These are phyloP conservation scores for Erythrolamprus reginae DNA, from an alignment of 2,113 vertebrate genomes.

Conservation along the genomic window DNA sequence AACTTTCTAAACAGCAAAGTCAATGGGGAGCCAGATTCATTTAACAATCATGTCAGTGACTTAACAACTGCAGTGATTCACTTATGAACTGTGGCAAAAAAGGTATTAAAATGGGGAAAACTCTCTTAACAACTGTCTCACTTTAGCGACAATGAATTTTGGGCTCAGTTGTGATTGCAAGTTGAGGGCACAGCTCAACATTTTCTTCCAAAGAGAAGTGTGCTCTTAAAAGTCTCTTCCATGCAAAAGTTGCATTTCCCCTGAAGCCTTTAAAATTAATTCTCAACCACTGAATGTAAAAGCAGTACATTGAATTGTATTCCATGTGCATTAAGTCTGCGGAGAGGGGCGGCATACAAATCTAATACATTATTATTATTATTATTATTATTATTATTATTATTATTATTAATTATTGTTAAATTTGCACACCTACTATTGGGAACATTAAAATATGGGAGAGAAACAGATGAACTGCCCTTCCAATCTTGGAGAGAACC, in stretches of 20 bases:
- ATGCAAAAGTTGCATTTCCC: not conserved
- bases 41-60: not conserved
- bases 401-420: too few relatives aligned
- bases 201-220: not conserved
- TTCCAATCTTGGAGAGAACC: not conserved
- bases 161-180: not conserved
- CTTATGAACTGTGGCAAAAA: not conserved
- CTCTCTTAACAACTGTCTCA: not conserved
- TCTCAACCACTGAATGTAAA: not conserved
- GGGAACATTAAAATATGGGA: not conserved
- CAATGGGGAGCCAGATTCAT: not conserved
- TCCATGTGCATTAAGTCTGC: not conserved
- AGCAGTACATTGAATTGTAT: not conserved
- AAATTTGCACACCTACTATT: not conserved
- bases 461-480: not conserved
- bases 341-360: too few relatives aligned
- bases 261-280: not conserved
- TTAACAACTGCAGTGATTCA: not conserved
- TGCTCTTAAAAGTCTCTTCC: not conserved
- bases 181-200: not conserved
- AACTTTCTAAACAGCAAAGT: not conserved
- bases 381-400: too few relatives aligned
- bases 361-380: too few relatives aligned
- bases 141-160: not conserved
- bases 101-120: not conserved